phyloP scores from a whole-genome alignment of 2,113 vertebrate species.

The Platysteira castanea region DNA sequence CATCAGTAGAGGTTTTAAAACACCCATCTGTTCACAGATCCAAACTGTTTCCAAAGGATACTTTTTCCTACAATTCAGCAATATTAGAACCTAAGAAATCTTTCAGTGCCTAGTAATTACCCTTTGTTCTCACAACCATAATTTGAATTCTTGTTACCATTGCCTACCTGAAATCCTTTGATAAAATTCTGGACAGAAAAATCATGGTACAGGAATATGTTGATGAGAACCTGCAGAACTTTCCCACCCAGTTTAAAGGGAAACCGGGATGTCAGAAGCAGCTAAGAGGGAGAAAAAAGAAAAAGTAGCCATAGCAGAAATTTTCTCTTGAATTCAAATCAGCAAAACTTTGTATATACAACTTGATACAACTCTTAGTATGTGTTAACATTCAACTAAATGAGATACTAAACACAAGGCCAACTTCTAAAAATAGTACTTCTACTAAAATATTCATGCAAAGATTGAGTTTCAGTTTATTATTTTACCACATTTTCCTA shows the following conservation, averaged over 20 bases:
- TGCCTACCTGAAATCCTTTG: constrained; percentile 92
- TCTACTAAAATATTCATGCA: not conserved
- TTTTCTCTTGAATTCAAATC: not conserved
- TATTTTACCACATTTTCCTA: not conserved
- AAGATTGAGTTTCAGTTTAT: not conserved
- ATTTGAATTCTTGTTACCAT: not conserved
- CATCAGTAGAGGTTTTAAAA: not conserved
- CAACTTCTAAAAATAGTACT: not conserved
- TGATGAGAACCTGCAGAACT: constrained; percentile 88
- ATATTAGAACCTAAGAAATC: not conserved
- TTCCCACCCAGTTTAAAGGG: constrained; percentile 90
- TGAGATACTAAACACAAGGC: not conserved
- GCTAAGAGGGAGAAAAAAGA: constrained; percentile 69
- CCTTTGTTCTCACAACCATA: not conserved
- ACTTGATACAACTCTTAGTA: not conserved
- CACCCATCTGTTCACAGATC: not conserved
- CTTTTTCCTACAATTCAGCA: not conserved
- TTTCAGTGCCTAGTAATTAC: not conserved
- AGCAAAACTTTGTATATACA: not conserved
- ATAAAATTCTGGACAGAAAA: constrained; percentile 96
- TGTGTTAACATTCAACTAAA: not conserved
- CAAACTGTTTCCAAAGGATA: not conserved
- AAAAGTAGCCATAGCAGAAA: not conserved
- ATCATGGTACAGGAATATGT: constrained; percentile 95
- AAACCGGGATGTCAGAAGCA: constrained; percentile 83